Evolutionary conservation across 2,888 invertebrate species (phyloP).

Genomic region (Torymus texanus): DNA sequence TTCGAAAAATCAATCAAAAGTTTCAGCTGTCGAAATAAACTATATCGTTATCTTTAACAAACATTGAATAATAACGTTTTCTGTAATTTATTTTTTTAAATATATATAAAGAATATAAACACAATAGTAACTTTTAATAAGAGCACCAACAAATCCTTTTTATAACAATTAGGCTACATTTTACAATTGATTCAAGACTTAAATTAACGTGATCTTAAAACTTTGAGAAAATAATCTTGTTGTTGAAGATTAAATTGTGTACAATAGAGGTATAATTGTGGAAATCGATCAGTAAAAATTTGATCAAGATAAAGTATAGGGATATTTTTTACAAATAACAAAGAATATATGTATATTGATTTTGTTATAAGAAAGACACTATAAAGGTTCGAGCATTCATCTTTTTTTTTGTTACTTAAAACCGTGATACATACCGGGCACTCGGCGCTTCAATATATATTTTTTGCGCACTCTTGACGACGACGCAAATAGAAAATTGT

Average conservation of each 20-base stretch:
- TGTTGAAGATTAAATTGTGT: background rate
- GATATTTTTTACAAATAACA: slow-evolving; percentile 27
- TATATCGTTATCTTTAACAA: slow-evolving; percentile 33
- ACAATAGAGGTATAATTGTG: no score
- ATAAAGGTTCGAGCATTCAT: slow-evolving; percentile 32
- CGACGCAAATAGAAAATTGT: slow-evolving; percentile 61
- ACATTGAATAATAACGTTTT: slow-evolving; percentile 38
- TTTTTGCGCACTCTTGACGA: slow-evolving; percentile 48
- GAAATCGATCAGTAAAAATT: slow-evolving; percentile 12
- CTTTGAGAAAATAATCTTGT: background rate
- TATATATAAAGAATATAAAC: slow-evolving; percentile 12
- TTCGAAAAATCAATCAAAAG: background rate
- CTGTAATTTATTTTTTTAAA: slow-evolving; percentile 4
- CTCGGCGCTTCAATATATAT: slow-evolving; percentile 33
- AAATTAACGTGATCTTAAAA: background rate
- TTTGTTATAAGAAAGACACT: slow-evolving; percentile 32
- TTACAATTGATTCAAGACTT: background rate
- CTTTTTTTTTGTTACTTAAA: slow-evolving; percentile 25
- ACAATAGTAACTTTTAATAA: slow-evolving; percentile 16
- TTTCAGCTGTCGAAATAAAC: slow-evolving; percentile 30
- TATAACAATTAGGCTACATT: slow-evolving; percentile 15
- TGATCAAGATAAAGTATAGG: slow-evolving; percentile 17
- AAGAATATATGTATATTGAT: slow-evolving; percentile 26
- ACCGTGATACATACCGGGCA: slow-evolving; percentile 50
- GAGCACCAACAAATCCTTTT: slow-evolving; percentile 12